Percentiles rank a stretch among this genome's conserved stretches.
phyloP scores from a whole-genome alignment of 2,888 invertebrate genomes.

The Petrolisthes manimaculis region DNA sequence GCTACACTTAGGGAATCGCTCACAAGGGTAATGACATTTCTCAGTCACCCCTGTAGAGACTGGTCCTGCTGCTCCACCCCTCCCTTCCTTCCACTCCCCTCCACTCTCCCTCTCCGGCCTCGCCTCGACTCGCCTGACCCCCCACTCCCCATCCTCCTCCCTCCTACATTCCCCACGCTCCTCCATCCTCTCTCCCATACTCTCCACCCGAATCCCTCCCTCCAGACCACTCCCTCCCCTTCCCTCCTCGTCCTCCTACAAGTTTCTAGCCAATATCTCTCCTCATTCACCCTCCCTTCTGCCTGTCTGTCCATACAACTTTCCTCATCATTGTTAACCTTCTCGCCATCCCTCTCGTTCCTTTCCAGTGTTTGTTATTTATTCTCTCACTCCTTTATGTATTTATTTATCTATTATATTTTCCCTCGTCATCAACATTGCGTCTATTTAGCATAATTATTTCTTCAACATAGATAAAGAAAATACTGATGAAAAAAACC shows the following conservation, averaged over 20 bases:
- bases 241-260: neutral
- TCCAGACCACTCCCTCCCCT: neutral
- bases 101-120: neutral
- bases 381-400: too few species aligned
- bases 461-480: too few species aligned
- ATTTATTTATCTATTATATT: too few species aligned
- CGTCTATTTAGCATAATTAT: too few species aligned
- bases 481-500: too few species aligned
- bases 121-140: neutral
- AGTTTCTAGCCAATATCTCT: neutral
- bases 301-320: neutral
- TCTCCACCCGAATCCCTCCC: neutral
- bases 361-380: too few species aligned
- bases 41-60: neutral
- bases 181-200: neutral
- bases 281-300: too few species aligned
- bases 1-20: neutral
- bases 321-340: neutral
- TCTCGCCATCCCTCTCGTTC: too few species aligned
- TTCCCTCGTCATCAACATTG: too few species aligned
- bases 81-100: neutral
- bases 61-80: neutral
- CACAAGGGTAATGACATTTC: neutral
- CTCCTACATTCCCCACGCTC: neutral
- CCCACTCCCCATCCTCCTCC: neutral